These are phyloP conservation scores for Pseudomyrmex cubaensis DNA, from an alignment of 1,140 invertebrate species.

Conservation along the genomic window DNA sequence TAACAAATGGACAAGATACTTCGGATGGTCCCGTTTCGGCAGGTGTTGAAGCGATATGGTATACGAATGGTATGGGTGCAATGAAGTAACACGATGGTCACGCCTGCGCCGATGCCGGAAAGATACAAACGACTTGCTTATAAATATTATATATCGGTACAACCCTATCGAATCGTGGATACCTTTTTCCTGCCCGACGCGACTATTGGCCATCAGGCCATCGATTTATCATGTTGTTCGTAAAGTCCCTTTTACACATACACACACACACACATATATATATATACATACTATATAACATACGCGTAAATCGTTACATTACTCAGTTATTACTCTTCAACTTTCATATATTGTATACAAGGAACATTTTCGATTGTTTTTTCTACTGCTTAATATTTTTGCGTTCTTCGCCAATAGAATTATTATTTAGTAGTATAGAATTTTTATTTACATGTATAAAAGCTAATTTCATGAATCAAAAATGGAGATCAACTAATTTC, in stretches of 20 bases:
- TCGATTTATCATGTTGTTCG: slow-evolving; percentile 65
- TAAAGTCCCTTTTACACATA: slow-evolving; percentile 9
- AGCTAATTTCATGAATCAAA: too few species aligned
- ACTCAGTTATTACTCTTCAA: background rate
- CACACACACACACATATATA: too few species aligned
- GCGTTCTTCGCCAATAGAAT: too few species aligned
- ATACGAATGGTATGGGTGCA: slow-evolving; percentile 25
- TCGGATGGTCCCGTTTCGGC: slow-evolving; percentile 64
- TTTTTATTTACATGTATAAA: too few species aligned
- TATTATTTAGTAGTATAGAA: too few species aligned
- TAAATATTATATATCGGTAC: slow-evolving; percentile 80
- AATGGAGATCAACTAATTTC: too few species aligned
- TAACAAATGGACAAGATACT: slow-evolving; percentile 24
- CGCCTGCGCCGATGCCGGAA: slow-evolving; percentile 77
- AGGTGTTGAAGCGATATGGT: slow-evolving; percentile 63
- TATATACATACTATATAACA: background rate
- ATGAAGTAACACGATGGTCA: slow-evolving; percentile 65
- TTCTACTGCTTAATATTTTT: background rate
- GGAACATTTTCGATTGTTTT: background rate
- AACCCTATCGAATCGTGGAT: slow-evolving; percentile 76
- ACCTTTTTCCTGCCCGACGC: slow-evolving; percentile 59
- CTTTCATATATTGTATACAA: too few species aligned
- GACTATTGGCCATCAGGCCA: slow-evolving; percentile 45
- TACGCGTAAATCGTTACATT: background rate
- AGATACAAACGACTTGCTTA: slow-evolving; percentile 60